Evolutionary conservation across 2,797 vertebrate genomes (phyloP).

Genomic region (Gouania willdenowi): DNA sequence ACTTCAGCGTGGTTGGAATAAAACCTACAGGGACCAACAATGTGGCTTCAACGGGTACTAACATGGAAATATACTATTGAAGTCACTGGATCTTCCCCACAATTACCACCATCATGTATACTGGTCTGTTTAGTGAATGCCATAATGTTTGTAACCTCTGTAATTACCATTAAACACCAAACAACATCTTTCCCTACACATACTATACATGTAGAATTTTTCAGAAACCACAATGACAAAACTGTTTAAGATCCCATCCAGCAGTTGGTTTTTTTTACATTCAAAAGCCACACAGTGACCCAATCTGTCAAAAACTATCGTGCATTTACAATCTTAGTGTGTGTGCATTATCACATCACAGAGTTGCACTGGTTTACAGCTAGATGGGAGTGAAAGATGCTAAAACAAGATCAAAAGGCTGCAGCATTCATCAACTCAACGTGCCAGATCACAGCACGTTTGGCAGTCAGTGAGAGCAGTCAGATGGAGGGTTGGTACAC

Average conservation of each 20-base stretch:
- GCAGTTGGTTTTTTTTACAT: too few relatives aligned
- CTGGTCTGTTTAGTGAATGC: constrained; percentile 16
- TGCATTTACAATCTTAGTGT: constrained; percentile 24
- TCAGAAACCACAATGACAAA: too few relatives aligned
- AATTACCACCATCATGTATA: constrained; percentile 37
- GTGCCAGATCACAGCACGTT: constrained; percentile 60
- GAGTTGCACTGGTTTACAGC: constrained; percentile 27
- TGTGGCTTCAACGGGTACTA: constrained; percentile 57
- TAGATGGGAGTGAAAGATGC: constrained; percentile 45
- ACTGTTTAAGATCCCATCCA: too few relatives aligned
- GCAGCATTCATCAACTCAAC: constrained; percentile 56
- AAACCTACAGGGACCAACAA: constrained; percentile 49
- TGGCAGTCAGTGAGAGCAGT: constrained; percentile 65
- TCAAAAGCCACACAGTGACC: constrained; percentile 17
- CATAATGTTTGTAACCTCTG: constrained; percentile 17
- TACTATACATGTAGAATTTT: too few relatives aligned
- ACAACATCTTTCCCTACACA: not conserved
- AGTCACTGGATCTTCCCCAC: constrained; percentile 42
- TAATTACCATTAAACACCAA: constrained; percentile 23
- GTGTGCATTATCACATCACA: constrained; percentile 38
- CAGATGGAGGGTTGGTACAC: constrained; percentile 68
- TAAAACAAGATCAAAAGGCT: constrained; percentile 64
- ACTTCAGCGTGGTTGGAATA: constrained; percentile 54
- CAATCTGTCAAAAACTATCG: constrained; percentile 26
- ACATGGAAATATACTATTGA: constrained; percentile 70